Evolutionary conservation across 2,888 invertebrate genomes (phyloP).

Genomic region (Lepas anatifera): DNA sequence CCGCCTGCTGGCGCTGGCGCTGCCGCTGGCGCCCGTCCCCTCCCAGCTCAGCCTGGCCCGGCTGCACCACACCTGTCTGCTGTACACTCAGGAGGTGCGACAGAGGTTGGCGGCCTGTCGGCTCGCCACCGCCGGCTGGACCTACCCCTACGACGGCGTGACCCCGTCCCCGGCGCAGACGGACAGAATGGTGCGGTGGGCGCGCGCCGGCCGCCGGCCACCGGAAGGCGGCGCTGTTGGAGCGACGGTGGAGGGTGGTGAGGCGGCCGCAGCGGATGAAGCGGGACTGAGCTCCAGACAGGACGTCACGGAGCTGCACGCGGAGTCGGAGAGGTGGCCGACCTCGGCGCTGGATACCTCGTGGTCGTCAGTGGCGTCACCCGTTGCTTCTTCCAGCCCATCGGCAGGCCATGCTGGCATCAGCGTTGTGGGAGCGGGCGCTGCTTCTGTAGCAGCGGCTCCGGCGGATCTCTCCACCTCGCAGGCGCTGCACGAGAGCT

Average conservation of each 20-base stretch:
- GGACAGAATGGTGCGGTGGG: constrained; percentile 15
- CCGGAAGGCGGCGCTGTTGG: not conserved
- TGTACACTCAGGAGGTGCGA: constrained; percentile 45
- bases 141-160: constrained; percentile 59
- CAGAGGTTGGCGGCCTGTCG: constrained; percentile 60
- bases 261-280: not conserved
- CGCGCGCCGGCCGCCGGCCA: not conserved
- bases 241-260: not conserved
- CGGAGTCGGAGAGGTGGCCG: no score
- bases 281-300: no score
- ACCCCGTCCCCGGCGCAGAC: constrained; percentile 32
- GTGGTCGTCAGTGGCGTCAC: no score
- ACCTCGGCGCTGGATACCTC: no score
- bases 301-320: no score
- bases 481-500: not conserved
- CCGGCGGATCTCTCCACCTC: no score
- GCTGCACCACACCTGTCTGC: constrained; percentile 18
- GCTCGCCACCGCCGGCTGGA: constrained; percentile 64
- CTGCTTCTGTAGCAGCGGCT: no score
- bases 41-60: constrained; percentile 22
- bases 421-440: no score
- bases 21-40: constrained; percentile 31
- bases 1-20: constrained; percentile 35
- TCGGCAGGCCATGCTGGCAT: no score
- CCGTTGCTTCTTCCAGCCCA: no score